Conservation (phyloP, 37 sponge, comb jelly and placozoan species). For the Hexactinellida sp. region DNA sequence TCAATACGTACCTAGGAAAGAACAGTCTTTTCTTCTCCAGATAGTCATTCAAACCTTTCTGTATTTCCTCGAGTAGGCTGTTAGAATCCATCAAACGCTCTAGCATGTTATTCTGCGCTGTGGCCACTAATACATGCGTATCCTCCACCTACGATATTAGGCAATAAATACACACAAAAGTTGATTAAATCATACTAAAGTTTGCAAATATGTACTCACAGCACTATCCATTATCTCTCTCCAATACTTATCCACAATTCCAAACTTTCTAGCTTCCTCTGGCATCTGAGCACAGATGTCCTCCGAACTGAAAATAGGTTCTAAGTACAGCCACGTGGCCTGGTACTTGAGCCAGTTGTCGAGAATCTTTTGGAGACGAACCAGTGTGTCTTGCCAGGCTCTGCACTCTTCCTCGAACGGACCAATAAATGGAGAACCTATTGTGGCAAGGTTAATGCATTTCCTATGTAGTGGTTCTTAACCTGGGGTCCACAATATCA, state of each 20-base stretch:
- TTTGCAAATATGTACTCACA: conserved; percentile 36
- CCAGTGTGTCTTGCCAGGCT: conserved; percentile 81
- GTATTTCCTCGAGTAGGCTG: conserved; percentile 79
- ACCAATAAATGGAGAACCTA: conserved; percentile 90
- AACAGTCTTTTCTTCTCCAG: conserved; percentile 94
- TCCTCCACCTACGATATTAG: conserved; percentile 64
- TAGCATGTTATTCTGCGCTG: conserved; percentile 64
- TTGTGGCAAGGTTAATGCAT: too few relatives aligned
- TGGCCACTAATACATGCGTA: conserved; percentile 61
- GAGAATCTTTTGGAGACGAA: conserved; percentile 79
- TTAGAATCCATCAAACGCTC: conserved; percentile 64
- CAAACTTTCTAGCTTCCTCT: conserved; percentile 92
- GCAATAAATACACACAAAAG: too few relatives aligned
- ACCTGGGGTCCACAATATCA: too few relatives aligned
- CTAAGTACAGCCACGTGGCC: conserved; percentile 92
- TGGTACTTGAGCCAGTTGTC: conserved; percentile 96
- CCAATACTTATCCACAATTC: conserved; percentile 82
- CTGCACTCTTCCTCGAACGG: conserved; percentile 91
- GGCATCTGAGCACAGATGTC: conserved; percentile 99
- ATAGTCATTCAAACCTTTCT: conserved; percentile 93
- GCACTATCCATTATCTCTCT: conserved; percentile 75
- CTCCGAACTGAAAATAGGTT: conserved; percentile 91
- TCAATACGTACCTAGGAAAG: conserved; percentile 78
- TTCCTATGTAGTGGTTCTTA: too few relatives aligned
- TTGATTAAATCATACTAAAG: too few relatives aligned